Percentiles rank a stretch among this genome's conserved stretches.
Evolutionary conservation across 2,888 invertebrate genomes (phyloP).

Genomic region (Stictocephala bisonia): DNA sequence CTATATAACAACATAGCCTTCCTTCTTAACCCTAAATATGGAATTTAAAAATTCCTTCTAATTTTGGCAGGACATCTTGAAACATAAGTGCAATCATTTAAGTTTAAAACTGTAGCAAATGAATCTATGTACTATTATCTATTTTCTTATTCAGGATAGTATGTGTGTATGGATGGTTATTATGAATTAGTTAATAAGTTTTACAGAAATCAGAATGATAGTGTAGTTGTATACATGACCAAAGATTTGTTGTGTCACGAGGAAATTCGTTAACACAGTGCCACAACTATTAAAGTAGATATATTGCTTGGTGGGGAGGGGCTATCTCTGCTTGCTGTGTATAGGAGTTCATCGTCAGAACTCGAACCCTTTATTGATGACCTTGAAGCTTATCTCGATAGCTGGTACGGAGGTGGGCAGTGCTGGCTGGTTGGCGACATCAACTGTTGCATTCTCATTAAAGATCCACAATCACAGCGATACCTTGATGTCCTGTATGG

Average conservation of each 20-base stretch:
- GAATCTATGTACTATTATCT: no score
- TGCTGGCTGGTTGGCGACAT: slow-evolving; percentile 4
- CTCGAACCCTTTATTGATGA: no score
- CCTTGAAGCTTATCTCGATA: background rate
- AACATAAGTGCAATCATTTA: no score
- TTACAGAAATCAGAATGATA: background rate
- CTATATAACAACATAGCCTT: no score
- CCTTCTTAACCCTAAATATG: no score
- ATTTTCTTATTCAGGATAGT: no score
- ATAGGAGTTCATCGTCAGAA: no score
- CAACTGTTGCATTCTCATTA: background rate
- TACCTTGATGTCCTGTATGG: slow-evolving; percentile 5
- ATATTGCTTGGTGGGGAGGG: background rate
- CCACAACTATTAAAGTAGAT: slow-evolving; percentile 2
- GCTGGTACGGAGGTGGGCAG: background rate
- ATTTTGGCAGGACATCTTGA: no score
- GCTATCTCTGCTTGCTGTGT: background rate
- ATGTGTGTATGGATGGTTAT: background rate
- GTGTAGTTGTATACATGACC: background rate
- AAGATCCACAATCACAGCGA: background rate
- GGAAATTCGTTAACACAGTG: background rate
- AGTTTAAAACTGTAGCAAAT: no score
- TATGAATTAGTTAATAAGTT: background rate
- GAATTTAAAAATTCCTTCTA: no score
- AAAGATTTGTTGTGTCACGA: background rate